A percentile compares a stretch with the other conserved stretches of the same genome.
phyloP scores from a whole-genome alignment of 2,888 invertebrate genomes.

The Diabrotica balteata region DNA sequence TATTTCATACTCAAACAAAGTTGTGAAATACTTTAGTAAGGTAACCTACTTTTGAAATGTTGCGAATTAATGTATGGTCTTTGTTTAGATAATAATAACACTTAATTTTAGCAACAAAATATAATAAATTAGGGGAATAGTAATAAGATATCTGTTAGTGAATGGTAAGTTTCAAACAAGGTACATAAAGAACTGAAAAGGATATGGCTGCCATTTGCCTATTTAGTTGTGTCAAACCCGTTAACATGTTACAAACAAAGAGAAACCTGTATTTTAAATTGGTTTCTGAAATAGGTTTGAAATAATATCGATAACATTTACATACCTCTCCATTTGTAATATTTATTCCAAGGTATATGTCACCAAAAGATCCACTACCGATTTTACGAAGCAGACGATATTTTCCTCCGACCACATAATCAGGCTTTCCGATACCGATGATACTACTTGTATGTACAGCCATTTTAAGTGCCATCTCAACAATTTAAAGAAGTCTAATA shows the following conservation, averaged over 20 bases:
- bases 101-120: constrained; percentile 41
- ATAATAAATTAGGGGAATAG: constrained; percentile 14
- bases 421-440: constrained; percentile 62
- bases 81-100: constrained; percentile 30
- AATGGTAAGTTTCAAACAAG: constrained; percentile 29
- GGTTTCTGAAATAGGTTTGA: not conserved
- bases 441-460: constrained; percentile 50
- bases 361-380: constrained; percentile 99
- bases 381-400: constrained; percentile 96
- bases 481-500: constrained; percentile 55
- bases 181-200: constrained; percentile 40
- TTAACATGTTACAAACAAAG: constrained; percentile 41
- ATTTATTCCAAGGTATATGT: constrained; percentile 96
- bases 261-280: constrained; percentile 15
- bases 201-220: constrained; percentile 50
- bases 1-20: constrained; percentile 30
- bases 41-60: constrained; percentile 57
- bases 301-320: constrained; percentile 3
- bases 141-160: constrained; percentile 5
- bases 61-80: constrained; percentile 45
- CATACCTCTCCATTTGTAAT: constrained; percentile 88
- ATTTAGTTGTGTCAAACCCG: constrained; percentile 42
- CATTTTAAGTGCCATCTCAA: constrained; percentile 60
- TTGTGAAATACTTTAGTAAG: constrained; percentile 51
- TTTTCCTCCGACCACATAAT: constrained; percentile 88